phyloP scores from a whole-genome alignment of 2,888 invertebrate species.

The Ectemnius continuus region DNA sequence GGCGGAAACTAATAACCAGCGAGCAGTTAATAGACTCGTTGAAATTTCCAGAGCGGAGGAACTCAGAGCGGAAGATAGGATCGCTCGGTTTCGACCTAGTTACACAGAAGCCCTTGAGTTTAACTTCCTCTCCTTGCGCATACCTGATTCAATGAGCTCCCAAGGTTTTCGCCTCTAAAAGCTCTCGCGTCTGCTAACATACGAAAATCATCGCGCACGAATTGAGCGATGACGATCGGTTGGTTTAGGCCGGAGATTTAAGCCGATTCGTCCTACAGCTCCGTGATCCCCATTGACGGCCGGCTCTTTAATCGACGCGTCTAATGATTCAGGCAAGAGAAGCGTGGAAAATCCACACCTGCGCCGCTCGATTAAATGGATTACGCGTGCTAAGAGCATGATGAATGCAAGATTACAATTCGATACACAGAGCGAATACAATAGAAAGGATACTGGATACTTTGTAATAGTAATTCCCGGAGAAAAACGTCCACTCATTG shows the following conservation, averaged over 20 bases:
- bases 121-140: neutral
- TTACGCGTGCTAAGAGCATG: no score
- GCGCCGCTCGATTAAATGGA: no score
- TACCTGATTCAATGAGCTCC: neutral
- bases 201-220: neutral
- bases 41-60: neutral
- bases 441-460: no score
- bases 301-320: no score
- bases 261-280: neutral
- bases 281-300: no score
- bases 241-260: neutral
- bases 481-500: no score
- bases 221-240: neutral
- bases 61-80: neutral
- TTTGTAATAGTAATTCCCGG: no score
- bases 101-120: neutral
- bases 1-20: neutral
- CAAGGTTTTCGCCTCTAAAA: neutral
- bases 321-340: no score
- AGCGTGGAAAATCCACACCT: no score
- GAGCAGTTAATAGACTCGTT: constrained; percentile 4
- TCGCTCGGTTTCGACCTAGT: constrained; percentile 4
- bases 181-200: neutral
- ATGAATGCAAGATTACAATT: no score
- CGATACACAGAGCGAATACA: no score